These are phyloP conservation scores for Panthera leo DNA, from an alignment of 2,113 vertebrate genomes.

Conservation along the genomic window DNA sequence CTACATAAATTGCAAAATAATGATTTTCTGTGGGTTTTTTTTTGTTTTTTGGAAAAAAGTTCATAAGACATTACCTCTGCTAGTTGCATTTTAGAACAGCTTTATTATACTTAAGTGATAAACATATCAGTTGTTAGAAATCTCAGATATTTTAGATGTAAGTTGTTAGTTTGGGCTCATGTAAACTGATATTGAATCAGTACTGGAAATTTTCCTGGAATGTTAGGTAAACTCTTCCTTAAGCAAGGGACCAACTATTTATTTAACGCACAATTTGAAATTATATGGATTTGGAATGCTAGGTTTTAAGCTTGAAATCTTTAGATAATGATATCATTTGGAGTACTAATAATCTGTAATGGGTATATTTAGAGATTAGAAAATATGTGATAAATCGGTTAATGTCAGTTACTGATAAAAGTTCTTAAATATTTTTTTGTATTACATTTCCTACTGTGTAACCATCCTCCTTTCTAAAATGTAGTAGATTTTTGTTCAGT, in stretches of 20 bases:
- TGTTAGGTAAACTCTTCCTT: neutral
- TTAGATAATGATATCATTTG: constrained; percentile 43
- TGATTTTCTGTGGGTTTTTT: neutral
- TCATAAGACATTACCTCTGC: neutral
- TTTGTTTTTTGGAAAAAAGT: neutral
- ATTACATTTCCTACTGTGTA: constrained; percentile 16
- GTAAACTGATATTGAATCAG: neutral
- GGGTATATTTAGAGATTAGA: constrained; percentile 37
- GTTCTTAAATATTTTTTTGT: neutral
- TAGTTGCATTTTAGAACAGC: constrained; percentile 7
- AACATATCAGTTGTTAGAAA: neutral
- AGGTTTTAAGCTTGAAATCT: constrained; percentile 40
- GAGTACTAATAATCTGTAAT: constrained; percentile 4
- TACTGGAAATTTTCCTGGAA: neutral
- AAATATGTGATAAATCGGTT: neutral
- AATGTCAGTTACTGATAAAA: neutral
- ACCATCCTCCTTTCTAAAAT: neutral
- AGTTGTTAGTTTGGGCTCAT: neutral
- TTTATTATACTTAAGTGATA: neutral
- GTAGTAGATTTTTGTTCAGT: neutral
- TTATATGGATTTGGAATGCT: neutral
- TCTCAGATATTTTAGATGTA: constrained; percentile 12
- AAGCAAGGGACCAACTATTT: constrained; percentile 20
- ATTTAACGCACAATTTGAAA: neutral
- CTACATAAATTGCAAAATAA: constrained; percentile 31